Evolutionary conservation across 2,797 vertebrate genomes (phyloP), one percentile per base, ranked within the genome.

Genomic region (Dendrocincla fuliginosa): DNA sequence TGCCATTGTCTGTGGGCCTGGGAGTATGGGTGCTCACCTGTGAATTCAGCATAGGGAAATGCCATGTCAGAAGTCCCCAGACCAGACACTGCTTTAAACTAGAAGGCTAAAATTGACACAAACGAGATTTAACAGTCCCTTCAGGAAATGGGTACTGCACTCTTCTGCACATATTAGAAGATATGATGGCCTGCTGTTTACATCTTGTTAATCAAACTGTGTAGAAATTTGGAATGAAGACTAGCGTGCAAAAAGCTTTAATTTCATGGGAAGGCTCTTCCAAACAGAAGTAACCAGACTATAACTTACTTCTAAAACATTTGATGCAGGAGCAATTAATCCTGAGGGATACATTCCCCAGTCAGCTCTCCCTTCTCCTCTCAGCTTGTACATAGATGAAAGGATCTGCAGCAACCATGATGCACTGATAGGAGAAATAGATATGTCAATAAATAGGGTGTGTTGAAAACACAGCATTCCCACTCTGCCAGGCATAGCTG

Each of bases 61-160:
- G 18, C 11, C 16, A 11, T 41, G 20, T 50, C 52, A 28, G 19
- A 50, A 65, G 32, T 49, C 52, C 6, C 5, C 30, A 57, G 30
- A n/a, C 8, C 1, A 1, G 33, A 5, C 2, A 6, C 15, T 18
- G 2, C 32, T 78, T 63, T 35, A 46, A 60, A 39, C 49, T 46
- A 37, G 47, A 90, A 73, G 20, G 30, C 25, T 67, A 84, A 85
- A 91, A 53, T 1, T 39, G 20, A n/a, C 8, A 35, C 5, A 42
- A 73, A 27, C 24, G 41, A 32, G 16, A 63, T 64, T 77, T 80
- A 59, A 37, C 56, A 39, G 13, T n/a, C 10, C 56, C 18, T 89
- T 70, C 30, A 39, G 60, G 28, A 85, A 55, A 35, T 24, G 3
- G 9, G 9, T 55, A 25, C 27, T 70, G 2, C 3, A 5, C 4